Conservation (phyloP, 1,140 invertebrate species). For the Drosophila cardini region DNA sequence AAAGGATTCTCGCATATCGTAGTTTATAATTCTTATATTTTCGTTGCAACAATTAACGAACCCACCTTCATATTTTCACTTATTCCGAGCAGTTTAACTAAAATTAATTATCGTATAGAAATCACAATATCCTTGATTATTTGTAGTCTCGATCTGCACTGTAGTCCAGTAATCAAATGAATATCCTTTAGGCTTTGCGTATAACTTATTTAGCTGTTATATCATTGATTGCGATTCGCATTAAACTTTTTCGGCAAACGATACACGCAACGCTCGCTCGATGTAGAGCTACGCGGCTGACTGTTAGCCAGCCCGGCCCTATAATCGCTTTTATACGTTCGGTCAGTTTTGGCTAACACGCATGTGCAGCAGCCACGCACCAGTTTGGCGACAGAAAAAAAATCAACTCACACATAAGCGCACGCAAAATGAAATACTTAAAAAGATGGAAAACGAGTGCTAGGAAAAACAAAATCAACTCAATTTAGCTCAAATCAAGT, state of each 20-base stretch:
- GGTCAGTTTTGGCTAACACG: conserved; percentile 75
- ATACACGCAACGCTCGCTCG: conserved; percentile 59
- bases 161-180: not conserved
- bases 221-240: conserved; percentile 14
- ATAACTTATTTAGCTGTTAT: conserved; percentile 25
- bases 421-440: conserved; percentile 35
- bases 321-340: conserved; percentile 85
- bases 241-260: conserved; percentile 21
- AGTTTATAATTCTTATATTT: not conserved
- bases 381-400: conserved; percentile 79
- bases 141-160: not conserved
- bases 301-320: conserved; percentile 84
- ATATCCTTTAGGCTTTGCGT: conserved; percentile 27
- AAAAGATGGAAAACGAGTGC: conserved; percentile 36
- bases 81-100: conserved; percentile 18
- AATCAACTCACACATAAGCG: conserved; percentile 4
- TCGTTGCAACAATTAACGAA: conserved; percentile 16
- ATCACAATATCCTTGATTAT: conserved; percentile 17
- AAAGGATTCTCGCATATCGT: not conserved
- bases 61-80: conserved; percentile 77
- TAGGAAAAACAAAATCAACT: conserved; percentile 53
- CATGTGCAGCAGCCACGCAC: conserved; percentile 80
- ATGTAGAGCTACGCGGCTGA: conserved; percentile 84
- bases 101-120: conserved; percentile 7
- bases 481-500: conserved; percentile 30